Evolutionary conservation across 1,140 invertebrate species (phyloP).

Genomic region (Dermatophagoides farinae): DNA sequence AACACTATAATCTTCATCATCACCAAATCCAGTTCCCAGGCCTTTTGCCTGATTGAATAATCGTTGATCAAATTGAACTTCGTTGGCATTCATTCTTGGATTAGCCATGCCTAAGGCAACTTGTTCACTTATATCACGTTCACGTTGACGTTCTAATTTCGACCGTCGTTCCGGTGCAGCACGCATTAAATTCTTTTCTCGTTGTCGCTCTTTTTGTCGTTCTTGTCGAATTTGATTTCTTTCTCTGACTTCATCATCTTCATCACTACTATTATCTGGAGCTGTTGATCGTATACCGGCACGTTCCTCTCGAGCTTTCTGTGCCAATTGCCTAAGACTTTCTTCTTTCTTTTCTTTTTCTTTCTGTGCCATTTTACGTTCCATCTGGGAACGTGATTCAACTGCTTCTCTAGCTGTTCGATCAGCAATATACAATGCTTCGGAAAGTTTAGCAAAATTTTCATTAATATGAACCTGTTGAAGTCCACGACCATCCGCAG

Average conservation of each 20-base stretch:
- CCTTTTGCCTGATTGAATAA: conserved; percentile 88
- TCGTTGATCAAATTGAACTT: conserved; percentile 82
- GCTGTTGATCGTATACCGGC: conserved; percentile 45
- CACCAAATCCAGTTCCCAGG: conserved; percentile 86
- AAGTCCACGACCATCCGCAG: conserved; percentile 87
- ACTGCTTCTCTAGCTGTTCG: conserved; percentile 83
- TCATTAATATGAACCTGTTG: conserved; percentile 97
- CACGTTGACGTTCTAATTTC: conserved; percentile 67
- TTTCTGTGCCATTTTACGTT: conserved; percentile 87
- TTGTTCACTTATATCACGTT: conserved; percentile 94
- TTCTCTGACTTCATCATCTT: conserved; percentile 55
- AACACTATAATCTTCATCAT: conserved; percentile 93
- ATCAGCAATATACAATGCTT: conserved; percentile 92
- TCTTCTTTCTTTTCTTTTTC: conserved; percentile 98
- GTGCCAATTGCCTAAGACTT: conserved; percentile 69
- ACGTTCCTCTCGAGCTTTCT: conserved; percentile 81
- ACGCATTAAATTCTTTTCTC: conserved; percentile 74
- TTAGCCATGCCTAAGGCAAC: conserved; percentile 90
- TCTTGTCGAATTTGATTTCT: conserved; percentile 72
- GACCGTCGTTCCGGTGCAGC: conserved; percentile 85
- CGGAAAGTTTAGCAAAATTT: conserved; percentile 94
- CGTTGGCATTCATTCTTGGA: conserved; percentile 39
- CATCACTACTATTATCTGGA: conserved; percentile 27
- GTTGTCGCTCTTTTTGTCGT: conserved; percentile 67
- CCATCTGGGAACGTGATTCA: conserved; percentile 80